Conservation (phyloP, 2,113 vertebrate genomes). For the Ameiurus melas region DNA sequence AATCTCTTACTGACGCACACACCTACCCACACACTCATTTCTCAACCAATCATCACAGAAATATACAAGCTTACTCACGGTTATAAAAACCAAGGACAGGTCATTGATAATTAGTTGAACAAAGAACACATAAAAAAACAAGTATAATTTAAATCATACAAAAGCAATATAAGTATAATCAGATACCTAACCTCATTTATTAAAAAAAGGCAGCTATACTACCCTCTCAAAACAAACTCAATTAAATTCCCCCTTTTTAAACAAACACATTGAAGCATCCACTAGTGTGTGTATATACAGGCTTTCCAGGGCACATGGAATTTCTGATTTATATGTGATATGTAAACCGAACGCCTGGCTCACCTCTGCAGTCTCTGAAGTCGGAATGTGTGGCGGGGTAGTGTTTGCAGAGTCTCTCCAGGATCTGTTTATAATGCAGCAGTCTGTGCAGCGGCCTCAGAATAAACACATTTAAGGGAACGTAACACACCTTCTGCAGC, state of each 20-base stretch:
- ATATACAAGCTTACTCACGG: not conserved
- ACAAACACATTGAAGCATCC: not conserved
- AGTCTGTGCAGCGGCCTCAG: constrained; percentile 94
- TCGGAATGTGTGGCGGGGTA: constrained; percentile 84
- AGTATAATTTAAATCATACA: not conserved
- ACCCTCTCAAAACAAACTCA: not conserved
- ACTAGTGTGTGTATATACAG: not conserved
- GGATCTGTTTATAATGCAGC: constrained; percentile 95
- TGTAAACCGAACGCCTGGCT: not conserved
- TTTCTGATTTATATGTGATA: not conserved
- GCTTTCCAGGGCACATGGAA: not conserved
- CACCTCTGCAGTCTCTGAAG: constrained; percentile 94
- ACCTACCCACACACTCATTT: not conserved
- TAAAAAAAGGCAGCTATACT: not conserved
- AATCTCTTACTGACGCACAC: not conserved
- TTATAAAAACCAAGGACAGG: not conserved
- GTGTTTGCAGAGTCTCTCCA: constrained; percentile 94
- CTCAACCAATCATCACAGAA: not conserved
- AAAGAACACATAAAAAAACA: not conserved
- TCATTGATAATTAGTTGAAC: not conserved
- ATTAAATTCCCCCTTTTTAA: not conserved
- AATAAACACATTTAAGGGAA: constrained; percentile 93
- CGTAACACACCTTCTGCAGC: constrained; percentile 95
- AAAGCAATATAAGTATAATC: not conserved
- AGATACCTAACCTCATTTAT: not conserved